These are phyloP conservation scores for Clavelina lepadiformis DNA, from an alignment of 23 tunicate species.

Conservation along the genomic window DNA sequence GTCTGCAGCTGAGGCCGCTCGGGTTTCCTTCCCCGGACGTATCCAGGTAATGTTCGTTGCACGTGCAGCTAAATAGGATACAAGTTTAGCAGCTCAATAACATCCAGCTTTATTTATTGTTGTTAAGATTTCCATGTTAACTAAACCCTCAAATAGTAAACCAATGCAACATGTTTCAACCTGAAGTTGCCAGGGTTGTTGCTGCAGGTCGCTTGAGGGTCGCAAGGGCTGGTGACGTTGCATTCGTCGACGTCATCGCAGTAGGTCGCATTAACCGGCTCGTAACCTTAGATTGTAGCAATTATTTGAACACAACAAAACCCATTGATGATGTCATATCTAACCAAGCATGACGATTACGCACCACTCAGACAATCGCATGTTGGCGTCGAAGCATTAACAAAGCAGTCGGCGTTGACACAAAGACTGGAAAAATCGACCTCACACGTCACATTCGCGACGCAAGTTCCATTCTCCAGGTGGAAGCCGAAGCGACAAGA, in stretches of 20 bases:
- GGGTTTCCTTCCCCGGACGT: slow-evolving; percentile 7
- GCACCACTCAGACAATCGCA: slow-evolving; percentile 9
- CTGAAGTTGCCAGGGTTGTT: slow-evolving; percentile 16
- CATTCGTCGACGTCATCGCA: slow-evolving; percentile 28
- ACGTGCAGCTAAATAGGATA: slow-evolving; percentile 15
- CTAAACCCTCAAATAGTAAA: too few species aligned
- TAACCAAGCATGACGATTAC: background rate
- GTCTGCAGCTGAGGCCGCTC: slow-evolving; percentile 1
- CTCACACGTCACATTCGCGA: slow-evolving; percentile 1
- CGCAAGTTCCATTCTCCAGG: slow-evolving; percentile 2
- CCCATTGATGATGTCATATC: background rate
- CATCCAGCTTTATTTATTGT: too few species aligned
- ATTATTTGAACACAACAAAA: too few species aligned
- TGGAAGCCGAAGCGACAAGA: slow-evolving; percentile 5
- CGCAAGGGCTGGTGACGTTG: slow-evolving; percentile 2
- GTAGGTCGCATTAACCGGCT: slow-evolving; percentile 4
- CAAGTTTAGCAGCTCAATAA: too few species aligned
- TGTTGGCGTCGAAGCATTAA: background rate
- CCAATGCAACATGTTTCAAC: too few species aligned
- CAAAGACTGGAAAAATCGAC: background rate
- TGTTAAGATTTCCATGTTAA: background rate
- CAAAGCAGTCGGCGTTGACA: slow-evolving; percentile 7
- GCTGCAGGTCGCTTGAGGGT: slow-evolving; percentile 19
- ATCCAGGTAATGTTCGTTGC: slow-evolving; percentile 19
- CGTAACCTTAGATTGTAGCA: slow-evolving; percentile 6